Evolutionary conservation across 2,888 invertebrate species (phyloP).

Genomic region (Leptinotarsa peninsularis): DNA sequence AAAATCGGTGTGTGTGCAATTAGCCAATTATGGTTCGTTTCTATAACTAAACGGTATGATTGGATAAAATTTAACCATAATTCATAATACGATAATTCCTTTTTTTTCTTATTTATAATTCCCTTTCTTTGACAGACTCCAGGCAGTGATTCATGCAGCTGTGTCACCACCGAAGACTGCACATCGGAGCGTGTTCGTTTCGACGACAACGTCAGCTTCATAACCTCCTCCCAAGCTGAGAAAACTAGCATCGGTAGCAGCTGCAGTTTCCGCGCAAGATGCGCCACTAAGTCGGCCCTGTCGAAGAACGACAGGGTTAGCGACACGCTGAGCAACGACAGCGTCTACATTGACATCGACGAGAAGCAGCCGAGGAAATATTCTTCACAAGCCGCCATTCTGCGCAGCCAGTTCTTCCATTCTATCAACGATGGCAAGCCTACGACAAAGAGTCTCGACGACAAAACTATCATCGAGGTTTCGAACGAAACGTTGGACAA

Average conservation of each 20-base stretch:
- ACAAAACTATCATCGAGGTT: slow-evolving; percentile 62
- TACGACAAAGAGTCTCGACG: slow-evolving; percentile 59
- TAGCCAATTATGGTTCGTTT: too few relatives aligned
- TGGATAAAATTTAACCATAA: too few relatives aligned
- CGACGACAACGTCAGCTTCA: slow-evolving; percentile 74
- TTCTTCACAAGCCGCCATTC: slow-evolving; percentile 66
- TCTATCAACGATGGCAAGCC: slow-evolving; percentile 59
- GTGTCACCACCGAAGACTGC: slow-evolving; percentile 68
- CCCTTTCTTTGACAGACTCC: slow-evolving; percentile 58
- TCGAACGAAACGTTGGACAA: slow-evolving; percentile 62
- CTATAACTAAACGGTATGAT: too few relatives aligned
- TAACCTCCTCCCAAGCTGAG: slow-evolving; percentile 63
- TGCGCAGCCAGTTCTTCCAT: slow-evolving; percentile 70
- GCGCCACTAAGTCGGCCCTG: slow-evolving; percentile 43
- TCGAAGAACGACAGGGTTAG: slow-evolving; percentile 32
- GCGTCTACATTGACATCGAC: slow-evolving; percentile 63
- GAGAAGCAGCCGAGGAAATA: slow-evolving; percentile 62
- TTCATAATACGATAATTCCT: too few relatives aligned
- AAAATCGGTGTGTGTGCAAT: too few relatives aligned
- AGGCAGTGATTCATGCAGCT: slow-evolving; percentile 66
- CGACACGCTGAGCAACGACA: slow-evolving; percentile 63
- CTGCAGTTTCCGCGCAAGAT: slow-evolving; percentile 62
- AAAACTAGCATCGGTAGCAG: slow-evolving; percentile 66
- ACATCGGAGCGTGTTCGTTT: slow-evolving; percentile 75
- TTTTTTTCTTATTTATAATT: slow-evolving; percentile 10